Conservation (phyloP, 2,888 invertebrate species). For the Drosophila peninsularis region DNA sequence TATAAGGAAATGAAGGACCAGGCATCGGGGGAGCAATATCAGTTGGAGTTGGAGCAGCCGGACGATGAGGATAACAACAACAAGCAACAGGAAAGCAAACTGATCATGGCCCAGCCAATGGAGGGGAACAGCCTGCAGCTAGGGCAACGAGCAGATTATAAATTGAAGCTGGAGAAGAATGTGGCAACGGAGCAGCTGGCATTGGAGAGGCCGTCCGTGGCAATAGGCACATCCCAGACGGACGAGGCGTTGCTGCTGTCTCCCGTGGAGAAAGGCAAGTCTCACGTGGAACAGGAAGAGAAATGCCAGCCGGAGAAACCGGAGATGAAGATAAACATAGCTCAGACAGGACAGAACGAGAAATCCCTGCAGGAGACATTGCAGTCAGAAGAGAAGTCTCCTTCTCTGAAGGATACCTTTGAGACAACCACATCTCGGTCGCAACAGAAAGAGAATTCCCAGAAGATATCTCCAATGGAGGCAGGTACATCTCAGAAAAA, state of each 20-base stretch:
- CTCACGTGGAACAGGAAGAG: not conserved
- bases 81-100: not conserved
- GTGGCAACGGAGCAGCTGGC: not conserved
- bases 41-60: not conserved
- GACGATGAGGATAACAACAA: no score
- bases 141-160: not conserved
- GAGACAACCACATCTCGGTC: no score
- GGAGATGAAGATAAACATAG: no score
- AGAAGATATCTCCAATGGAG: no score
- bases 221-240: not conserved
- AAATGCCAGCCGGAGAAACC: not conserved
- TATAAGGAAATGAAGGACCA: no score
- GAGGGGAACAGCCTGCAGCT: no score
- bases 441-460: not conserved
- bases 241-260: not conserved
- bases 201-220: not conserved
- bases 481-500: no score
- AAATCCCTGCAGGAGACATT: not conserved
- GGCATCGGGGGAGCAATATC: not conserved
- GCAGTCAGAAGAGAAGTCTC: not conserved
- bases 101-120: no score
- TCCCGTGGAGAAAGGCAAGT: not conserved
- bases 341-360: not conserved
- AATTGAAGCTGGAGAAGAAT: not conserved
- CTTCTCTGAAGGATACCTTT: not conserved